These are phyloP conservation scores for Anagyrus pseudococci DNA, from an alignment of 2,888 invertebrate species.

Conservation along the genomic window DNA sequence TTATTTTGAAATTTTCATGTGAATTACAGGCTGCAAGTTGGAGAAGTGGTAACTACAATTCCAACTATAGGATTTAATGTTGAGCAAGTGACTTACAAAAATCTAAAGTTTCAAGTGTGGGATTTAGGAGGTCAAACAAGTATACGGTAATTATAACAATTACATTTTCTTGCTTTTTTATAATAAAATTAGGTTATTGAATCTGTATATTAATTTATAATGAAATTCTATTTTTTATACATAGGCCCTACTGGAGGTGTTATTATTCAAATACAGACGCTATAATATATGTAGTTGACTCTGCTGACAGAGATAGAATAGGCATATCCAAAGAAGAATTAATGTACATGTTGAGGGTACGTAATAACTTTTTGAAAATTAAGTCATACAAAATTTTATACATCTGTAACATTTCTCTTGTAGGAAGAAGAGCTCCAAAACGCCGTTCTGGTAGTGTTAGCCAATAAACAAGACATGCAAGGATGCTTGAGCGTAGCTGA, in stretches of 20 bases:
- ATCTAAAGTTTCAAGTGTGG: constrained; percentile 99
- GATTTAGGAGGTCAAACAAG: constrained; percentile 99
- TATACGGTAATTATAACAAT: constrained; percentile 76
- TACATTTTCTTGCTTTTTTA: neutral
- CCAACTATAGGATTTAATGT: constrained; percentile 99
- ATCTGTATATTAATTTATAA: neutral
- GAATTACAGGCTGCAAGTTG: constrained; percentile 82
- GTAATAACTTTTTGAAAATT: constrained; percentile 46
- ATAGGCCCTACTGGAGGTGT: constrained; percentile 98
- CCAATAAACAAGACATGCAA: constrained; percentile 99
- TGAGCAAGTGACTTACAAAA: constrained; percentile 98
- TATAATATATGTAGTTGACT: constrained; percentile 99
- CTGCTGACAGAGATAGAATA: constrained; percentile 97
- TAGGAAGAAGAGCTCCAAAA: constrained; percentile 97
- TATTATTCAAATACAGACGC: constrained; percentile 99
- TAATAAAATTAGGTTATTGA: neutral
- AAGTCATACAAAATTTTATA: neutral
- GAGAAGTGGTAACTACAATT: constrained; percentile 97
- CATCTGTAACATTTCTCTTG: neutral
- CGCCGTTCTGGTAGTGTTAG: constrained; percentile 94
- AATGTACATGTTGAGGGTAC: constrained; percentile 93
- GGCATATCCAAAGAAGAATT: constrained; percentile 99
- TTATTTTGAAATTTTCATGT: constrained; percentile 2
- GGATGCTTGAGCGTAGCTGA: constrained; percentile 97
- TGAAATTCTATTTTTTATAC: constrained; percentile 53